Evolutionary conservation across 2,797 vertebrate genomes (phyloP).

Genomic region (Hypotaenidia philippensis): DNA sequence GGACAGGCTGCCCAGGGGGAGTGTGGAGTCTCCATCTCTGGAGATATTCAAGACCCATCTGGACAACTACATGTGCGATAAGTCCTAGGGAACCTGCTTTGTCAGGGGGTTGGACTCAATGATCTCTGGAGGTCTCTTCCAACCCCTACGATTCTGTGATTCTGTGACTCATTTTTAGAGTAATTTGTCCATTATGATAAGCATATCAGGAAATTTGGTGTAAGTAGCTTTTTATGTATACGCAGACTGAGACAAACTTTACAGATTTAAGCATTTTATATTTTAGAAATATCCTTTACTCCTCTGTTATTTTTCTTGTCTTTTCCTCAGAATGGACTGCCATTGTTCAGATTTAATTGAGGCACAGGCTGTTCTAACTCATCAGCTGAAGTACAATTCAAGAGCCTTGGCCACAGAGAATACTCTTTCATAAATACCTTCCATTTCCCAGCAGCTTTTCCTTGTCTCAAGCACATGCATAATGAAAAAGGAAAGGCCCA

Average conservation of each 20-base stretch:
- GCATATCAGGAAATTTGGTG: not conserved
- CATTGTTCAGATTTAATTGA: not conserved
- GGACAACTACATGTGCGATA: no score
- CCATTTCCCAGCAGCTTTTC: not conserved
- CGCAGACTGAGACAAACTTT: not conserved
- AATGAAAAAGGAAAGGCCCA: not conserved
- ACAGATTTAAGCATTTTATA: not conserved
- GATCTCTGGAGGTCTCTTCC: no score
- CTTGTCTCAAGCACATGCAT: not conserved
- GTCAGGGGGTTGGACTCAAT: no score
- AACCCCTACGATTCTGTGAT: no score
- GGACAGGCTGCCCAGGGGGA: no score
- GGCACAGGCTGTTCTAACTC: not conserved
- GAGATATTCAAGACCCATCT: no score
- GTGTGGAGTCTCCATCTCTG: no score
- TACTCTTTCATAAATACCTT: not conserved
- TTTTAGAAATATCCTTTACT: not conserved
- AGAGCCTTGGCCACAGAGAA: not conserved
- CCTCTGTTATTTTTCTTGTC: not conserved
- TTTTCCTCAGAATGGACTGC: not conserved
- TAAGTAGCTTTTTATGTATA: not conserved
- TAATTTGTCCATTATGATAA: not conserved
- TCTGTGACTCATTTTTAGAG: not conserved
- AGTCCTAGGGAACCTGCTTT: no score
- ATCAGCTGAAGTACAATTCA: not conserved